Evolutionary conservation across 2,113 vertebrate genomes (phyloP).

Genomic region (Protobothrops flavoviridis): DNA sequence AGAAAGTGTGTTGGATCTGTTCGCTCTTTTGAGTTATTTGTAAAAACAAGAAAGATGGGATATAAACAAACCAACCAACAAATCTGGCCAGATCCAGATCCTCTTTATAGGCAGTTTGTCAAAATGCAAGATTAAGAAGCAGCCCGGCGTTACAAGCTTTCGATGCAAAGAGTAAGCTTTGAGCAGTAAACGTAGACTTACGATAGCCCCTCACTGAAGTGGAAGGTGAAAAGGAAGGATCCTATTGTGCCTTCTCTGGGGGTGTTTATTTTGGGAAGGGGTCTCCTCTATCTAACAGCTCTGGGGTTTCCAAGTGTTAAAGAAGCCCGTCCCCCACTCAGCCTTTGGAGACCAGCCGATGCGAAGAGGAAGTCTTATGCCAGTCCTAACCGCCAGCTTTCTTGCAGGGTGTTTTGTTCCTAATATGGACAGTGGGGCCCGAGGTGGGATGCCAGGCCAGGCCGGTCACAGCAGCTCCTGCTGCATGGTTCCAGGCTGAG

Average conservation of each 20-base stretch:
- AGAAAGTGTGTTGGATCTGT: no score
- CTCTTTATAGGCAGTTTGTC: no score
- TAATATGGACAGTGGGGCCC: conserved; percentile 63
- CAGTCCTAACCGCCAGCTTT: conserved; percentile 26
- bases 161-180: no score
- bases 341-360: not conserved
- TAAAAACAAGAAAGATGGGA: no score
- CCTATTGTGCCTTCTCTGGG: not conserved
- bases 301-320: not conserved
- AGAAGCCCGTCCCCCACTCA: conserved; percentile 5
- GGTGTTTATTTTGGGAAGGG: not conserved
- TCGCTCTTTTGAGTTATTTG: no score
- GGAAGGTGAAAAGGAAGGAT: no score
- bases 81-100: no score
- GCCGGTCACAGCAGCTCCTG: conserved; percentile 48
- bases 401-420: conserved; percentile 77
- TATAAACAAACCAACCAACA: no score
- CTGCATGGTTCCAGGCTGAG: conserved; percentile 41
- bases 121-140: no score
- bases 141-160: no score
- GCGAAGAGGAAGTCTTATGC: rapidly evolving
- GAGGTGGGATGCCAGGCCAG: conserved; percentile 58
- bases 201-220: no score
- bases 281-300: not conserved
- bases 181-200: no score